These are phyloP conservation scores for Muscina levida DNA, from an alignment of 2,888 invertebrate species.

Conservation along the genomic window DNA sequence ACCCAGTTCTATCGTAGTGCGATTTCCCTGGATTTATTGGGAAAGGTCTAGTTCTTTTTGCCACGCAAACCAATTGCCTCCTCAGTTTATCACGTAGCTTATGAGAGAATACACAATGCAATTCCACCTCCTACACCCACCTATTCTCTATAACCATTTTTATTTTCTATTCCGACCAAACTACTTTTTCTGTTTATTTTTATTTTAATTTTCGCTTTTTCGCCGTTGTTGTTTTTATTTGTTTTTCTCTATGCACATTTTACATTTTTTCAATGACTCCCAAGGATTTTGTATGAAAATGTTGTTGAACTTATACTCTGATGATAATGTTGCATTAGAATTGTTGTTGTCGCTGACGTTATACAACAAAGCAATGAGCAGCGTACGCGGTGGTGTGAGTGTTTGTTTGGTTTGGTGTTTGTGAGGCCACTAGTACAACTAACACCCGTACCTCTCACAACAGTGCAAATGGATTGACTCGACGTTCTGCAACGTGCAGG, in stretches of 20 bases:
- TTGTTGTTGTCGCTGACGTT: conserved; percentile 28
- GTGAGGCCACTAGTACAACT: not conserved
- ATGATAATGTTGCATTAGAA: conserved; percentile 65
- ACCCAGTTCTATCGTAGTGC: too few relatives aligned
- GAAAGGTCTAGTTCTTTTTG: too few relatives aligned
- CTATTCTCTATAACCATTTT: conserved; percentile 22
- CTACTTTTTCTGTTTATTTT: conserved; percentile 23
- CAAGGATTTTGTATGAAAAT: conserved; percentile 77
- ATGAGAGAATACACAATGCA: too few relatives aligned
- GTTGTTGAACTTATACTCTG: conserved; percentile 75
- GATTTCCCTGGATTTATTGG: too few relatives aligned
- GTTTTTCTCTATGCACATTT: conserved; percentile 45
- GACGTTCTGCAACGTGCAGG: conserved; percentile 31
- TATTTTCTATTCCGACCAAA: conserved; percentile 30
- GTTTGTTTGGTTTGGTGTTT: not conserved
- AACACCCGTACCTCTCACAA: not conserved
- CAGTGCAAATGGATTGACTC: not conserved
- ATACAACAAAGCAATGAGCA: not conserved
- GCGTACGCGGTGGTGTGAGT: not conserved
- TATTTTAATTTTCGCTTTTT: conserved; percentile 26
- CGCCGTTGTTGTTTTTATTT: conserved; percentile 28
- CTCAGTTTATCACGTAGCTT: too few relatives aligned
- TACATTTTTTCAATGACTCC: conserved; percentile 75
- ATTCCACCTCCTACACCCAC: not conserved
- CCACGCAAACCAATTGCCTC: too few relatives aligned